Percentiles rank a stretch among this genome's conserved stretches.
Evolutionary conservation across 2,113 vertebrate genomes (phyloP).

Genomic region (Crotalus helleri): DNA sequence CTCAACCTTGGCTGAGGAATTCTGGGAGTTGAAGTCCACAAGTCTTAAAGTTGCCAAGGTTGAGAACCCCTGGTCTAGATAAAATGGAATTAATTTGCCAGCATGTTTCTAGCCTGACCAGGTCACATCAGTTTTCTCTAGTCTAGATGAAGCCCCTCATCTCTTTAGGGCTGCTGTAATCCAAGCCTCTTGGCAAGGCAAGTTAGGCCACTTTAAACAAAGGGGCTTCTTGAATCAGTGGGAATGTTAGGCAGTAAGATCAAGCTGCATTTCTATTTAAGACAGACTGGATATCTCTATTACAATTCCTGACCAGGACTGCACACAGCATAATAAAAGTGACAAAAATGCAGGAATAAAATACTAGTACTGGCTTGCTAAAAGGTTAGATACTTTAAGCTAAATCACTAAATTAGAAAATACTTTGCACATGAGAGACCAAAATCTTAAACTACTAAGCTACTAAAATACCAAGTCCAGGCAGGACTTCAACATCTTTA

Average conservation of each 20-base stretch:
- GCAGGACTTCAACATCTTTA: background rate
- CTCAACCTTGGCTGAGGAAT: too few species aligned
- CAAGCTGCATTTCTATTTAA: background rate
- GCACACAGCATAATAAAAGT: background rate
- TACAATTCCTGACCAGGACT: background rate
- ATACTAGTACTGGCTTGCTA: background rate
- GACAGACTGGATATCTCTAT: background rate
- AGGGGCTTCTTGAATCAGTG: background rate
- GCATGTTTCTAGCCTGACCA: background rate
- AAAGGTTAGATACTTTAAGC: background rate
- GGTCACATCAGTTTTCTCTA: background rate
- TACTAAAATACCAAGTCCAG: background rate
- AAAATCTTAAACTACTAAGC: background rate
- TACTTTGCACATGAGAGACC: background rate
- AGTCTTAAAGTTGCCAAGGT: too few species aligned
- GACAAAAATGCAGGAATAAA: background rate
- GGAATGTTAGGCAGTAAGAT: background rate
- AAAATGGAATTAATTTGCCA: background rate
- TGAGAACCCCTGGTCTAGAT: background rate
- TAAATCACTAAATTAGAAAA: background rate
- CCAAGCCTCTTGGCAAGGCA: background rate
- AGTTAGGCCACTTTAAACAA: background rate
- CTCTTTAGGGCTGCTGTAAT: background rate
- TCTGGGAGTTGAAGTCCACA: too few species aligned
- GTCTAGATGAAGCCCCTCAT: background rate